Percentiles rank a stretch among this genome's conserved stretches.
phyloP scores from a whole-genome alignment of 1,140 invertebrate genomes.

The Nylanderia fulva region DNA sequence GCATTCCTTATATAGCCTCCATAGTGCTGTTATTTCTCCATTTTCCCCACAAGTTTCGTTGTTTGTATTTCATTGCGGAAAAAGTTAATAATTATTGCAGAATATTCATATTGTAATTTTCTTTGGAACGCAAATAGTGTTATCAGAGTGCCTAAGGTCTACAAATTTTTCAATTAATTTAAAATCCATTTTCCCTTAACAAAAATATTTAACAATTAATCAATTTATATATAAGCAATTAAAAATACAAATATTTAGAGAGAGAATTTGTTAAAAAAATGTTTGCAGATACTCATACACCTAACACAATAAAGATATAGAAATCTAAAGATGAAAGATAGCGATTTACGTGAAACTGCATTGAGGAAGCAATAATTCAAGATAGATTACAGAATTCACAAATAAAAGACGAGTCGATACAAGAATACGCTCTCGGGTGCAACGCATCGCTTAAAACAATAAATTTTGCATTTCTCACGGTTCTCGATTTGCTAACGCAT shows the following conservation, averaged over 20 bases:
- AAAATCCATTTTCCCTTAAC: not conserved
- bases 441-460: not conserved
- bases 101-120: conserved; percentile 19
- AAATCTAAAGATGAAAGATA: not conserved
- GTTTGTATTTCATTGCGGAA: conserved; percentile 12
- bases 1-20: conserved; percentile 21
- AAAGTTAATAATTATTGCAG: conserved; percentile 7
- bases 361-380: not conserved
- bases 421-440: not conserved
- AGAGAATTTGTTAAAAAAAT: not conserved
- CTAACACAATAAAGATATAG: not conserved
- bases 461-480: not conserved
- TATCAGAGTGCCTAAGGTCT: not conserved
- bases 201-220: not conserved
- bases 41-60: conserved; percentile 34
- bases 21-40: conserved; percentile 39
- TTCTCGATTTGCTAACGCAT: not conserved
- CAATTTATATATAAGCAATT: not conserved
- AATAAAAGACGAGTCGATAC: not conserved
- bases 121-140: not conserved
- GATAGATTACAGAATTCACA: not conserved
- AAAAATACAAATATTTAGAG: not conserved
- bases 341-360: not conserved
- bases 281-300: too few relatives aligned
- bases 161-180: not conserved